Evolutionary conservation across 1,140 invertebrate genomes (phyloP).

Genomic region (Lepidurus packardi): DNA sequence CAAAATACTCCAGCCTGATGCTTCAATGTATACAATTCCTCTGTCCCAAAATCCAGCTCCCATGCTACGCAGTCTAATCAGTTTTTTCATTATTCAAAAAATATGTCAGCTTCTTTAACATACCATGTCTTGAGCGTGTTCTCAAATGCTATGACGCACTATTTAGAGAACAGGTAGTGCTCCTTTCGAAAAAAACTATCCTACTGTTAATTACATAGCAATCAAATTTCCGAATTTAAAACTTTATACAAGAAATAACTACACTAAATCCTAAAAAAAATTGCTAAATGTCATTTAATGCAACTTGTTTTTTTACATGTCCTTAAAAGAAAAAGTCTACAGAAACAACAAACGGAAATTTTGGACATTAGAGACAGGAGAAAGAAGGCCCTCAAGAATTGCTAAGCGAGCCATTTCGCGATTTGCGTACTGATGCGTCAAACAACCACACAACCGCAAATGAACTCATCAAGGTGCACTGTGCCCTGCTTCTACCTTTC

Average conservation of each 20-base stretch:
- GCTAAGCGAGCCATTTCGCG: background rate
- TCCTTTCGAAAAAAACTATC: too few species aligned
- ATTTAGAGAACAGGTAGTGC: too few species aligned
- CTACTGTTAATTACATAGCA: too few species aligned
- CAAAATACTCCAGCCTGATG: background rate
- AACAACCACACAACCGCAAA: constrained; percentile 10
- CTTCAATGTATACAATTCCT: constrained; percentile 15
- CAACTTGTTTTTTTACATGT: too few species aligned
- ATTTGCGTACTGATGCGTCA: background rate
- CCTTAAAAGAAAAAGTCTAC: too few species aligned
- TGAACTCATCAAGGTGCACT: background rate
- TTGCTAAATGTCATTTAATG: too few species aligned
- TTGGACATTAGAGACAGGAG: background rate
- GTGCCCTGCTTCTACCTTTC: constrained; percentile 10
- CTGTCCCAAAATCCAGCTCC: constrained; percentile 1
- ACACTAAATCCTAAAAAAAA: too few species aligned
- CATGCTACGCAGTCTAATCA: constrained; percentile 8
- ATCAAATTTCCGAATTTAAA: too few species aligned
- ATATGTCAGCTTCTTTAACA: background rate
- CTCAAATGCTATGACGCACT: background rate
- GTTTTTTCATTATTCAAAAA: background rate
- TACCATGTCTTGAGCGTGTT: background rate
- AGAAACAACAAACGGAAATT: background rate
- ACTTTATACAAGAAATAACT: too few species aligned
- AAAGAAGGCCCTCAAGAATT: background rate